Evolutionary conservation across 2,888 invertebrate species (phyloP), one percentile per base, ranked within the genome.

Genomic region (Cancer borealis): DNA sequence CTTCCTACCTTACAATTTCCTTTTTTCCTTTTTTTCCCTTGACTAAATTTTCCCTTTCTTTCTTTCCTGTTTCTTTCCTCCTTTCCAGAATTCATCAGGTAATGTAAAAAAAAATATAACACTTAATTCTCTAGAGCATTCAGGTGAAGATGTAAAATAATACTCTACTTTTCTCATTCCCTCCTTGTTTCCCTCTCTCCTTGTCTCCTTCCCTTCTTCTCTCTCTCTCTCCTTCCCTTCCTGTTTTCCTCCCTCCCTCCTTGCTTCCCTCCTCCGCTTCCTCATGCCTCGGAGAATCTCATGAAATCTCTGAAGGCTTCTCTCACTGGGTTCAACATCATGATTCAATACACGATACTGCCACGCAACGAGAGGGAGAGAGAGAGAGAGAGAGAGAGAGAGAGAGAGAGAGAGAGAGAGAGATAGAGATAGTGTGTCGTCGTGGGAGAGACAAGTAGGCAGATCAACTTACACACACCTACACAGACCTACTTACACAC

Each of bases 301-400:
- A 30, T 79, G 79, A 79, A 79, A 79, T 79, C 79, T 79, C 79
- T 26, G 30, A 5, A 79, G 30, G 79, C 30, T 30, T 79, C 79
- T 30, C 79, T 79, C 79, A 79, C 79, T 79, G 10, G 79, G 30
- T 79, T 79, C 79, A 79, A 79, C 79, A 79, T 79, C 6, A 79
- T 30, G 79, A 79, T 79, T 79, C 79, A 79, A 79, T 79, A 6
- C 79, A 39, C 30, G 79, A 79, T 79, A 79, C 21, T 79, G 79
- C 79, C 79, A 79, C 10, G 79, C 14, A 21, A 30, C 46, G 47
- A 47, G 88, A 88, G 88, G 17, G 46, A 88, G 88, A 46, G 45
- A 88, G 88, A 88, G 88, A 88, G 88, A 88, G 88, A 88, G 88
- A 88, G 88, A 88, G 46, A 46, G 88, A 88, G 45, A 88, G 88